These are phyloP conservation scores for Synergus gifuensis DNA, from an alignment of 2,888 invertebrate genomes.

Conservation along the genomic window DNA sequence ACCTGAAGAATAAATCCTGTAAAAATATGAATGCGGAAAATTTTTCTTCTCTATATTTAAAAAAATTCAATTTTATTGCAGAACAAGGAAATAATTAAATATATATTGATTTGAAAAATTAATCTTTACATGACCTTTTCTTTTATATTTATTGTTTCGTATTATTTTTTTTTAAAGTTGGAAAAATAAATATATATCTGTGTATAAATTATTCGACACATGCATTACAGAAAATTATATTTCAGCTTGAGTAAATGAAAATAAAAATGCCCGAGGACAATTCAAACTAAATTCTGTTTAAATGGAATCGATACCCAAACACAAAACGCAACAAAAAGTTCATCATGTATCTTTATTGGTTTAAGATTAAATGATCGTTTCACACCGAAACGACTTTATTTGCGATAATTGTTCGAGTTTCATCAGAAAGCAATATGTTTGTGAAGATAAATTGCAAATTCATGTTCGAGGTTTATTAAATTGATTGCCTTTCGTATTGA, in stretches of 20 bases:
- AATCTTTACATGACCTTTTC: no score
- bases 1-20: not conserved
- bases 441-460: not conserved
- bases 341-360: not conserved
- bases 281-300: not conserved
- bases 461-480: not conserved
- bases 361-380: not conserved
- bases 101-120: no score
- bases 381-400: not conserved
- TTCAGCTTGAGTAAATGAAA: not conserved
- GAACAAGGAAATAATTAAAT: no score
- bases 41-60: not conserved
- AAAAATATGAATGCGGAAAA: not conserved
- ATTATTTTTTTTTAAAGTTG: not conserved
- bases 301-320: slow-evolving; percentile 1
- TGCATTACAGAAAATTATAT: not conserved
- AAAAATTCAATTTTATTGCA: not conserved
- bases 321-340: not conserved
- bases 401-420: not conserved
- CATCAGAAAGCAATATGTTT: not conserved
- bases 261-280: not conserved
- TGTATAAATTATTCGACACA: not conserved
- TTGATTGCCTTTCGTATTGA: not conserved
- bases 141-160: no score
- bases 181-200: not conserved